Percentiles rank a stretch among this genome's conserved stretches.
Conservation (phyloP, 2,888 invertebrate species). For the Eudemis profundana region DNA sequence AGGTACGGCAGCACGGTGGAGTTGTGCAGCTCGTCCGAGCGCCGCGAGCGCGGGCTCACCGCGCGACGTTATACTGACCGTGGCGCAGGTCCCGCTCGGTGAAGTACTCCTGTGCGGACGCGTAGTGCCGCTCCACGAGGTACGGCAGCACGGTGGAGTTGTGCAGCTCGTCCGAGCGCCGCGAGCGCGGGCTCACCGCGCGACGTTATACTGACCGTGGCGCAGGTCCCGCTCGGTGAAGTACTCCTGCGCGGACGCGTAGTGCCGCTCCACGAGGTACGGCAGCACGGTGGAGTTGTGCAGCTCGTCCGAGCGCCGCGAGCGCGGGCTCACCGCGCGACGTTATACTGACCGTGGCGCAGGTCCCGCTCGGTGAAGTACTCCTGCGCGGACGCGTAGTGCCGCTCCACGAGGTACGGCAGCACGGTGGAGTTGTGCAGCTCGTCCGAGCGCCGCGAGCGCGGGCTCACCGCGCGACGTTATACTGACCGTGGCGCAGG, state of each 20-base stretch:
- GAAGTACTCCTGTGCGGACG: conserved; percentile 89
- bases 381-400: conserved; percentile 89
- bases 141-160: too few species aligned
- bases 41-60: too few species aligned
- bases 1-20: conserved; percentile 73
- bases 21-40: too few species aligned
- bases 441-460: conserved; percentile 91
- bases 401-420: conserved; percentile 95
- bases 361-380: conserved; percentile 93
- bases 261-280: too few species aligned
- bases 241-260: too few species aligned
- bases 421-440: conserved; percentile 95
- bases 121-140: too few species aligned
- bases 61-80: conserved; percentile 56
- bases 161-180: conserved; percentile 71
- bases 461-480: conserved; percentile 89
- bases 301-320: conserved; percentile 58
- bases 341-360: conserved; percentile 52
- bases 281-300: conserved; percentile 95
- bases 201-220: neutral
- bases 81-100: conserved; percentile 90
- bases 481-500: too few species aligned
- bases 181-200: too few species aligned
- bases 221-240: too few species aligned
- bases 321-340: too few species aligned